Base-by-base conservation (phyloP, 2,888 invertebrate species). In the Stramonita haemastoma region DNA sequence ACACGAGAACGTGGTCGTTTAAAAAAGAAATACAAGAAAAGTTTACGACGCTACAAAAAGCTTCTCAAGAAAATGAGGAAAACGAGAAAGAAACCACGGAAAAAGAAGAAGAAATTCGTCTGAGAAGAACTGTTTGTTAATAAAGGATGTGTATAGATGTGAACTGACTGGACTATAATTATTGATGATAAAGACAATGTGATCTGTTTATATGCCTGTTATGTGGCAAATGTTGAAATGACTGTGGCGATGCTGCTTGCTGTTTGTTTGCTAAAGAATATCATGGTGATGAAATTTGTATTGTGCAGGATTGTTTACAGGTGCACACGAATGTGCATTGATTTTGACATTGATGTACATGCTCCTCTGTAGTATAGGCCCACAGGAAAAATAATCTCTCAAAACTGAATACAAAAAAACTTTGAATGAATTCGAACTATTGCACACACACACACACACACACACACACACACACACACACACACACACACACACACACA, bases 21-120 rank as follows among this genome's bases (percentile, higher is more conserved):
- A 79, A 91, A 84, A 73, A 91, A 91, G 81, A 91, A 91, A 70
- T 91, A 92, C 89, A 91, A 91, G 88, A 91, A 90, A 56, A 91
- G 90, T 86, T 73, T 92, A 70, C 91, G 91, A 73, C 91, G 91
- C 57, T 92, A 91, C 89, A 91, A 91, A 89, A 91, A 89, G 73
- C 89, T 92, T 81, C 87, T 92, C 77, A 90, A 89, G 84, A 89
- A 89, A 29, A 66, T 85, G 89, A 26, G 83, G 15, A 84, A 70
- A 46, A 73, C 66, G 19, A n/a, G 32, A 22, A 70, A 29, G 85
- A 73, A 36, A 66, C 36, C 36, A 29, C 36, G 66, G 32, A 89
- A 89, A 29, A 70, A 89, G 29, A 66, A 84, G 29, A 83, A 46
- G 81, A 83, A 83, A 46, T 83, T 46, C 15, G 81, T 83, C 11